phyloP scores from a whole-genome alignment of 2,888 invertebrate genomes.

The Cremastinae sp. region DNA sequence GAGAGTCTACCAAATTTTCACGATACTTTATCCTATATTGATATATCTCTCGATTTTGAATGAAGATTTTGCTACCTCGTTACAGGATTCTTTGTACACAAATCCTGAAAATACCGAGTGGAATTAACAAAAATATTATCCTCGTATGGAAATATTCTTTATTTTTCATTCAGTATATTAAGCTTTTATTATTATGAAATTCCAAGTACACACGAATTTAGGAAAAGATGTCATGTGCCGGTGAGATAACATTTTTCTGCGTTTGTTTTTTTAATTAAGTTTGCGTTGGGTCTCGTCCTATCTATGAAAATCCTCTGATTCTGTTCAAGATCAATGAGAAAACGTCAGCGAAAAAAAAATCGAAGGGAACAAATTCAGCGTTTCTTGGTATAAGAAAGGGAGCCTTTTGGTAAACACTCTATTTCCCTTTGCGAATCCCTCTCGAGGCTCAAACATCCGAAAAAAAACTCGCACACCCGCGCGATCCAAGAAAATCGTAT shows the following conservation, averaged over 20 bases:
- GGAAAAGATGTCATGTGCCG: too few species aligned
- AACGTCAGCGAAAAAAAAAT: slow-evolving; percentile 13
- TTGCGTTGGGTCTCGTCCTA: too few species aligned
- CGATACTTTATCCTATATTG: not conserved
- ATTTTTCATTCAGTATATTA: too few species aligned
- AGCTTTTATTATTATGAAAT: too few species aligned
- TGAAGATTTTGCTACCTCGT: slow-evolving; percentile 1
- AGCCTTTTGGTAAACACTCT: slow-evolving; percentile 23
- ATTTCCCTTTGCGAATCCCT: slow-evolving; percentile 32
- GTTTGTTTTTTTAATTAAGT: too few species aligned
- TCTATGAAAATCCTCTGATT: not conserved
- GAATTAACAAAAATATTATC: too few species aligned
- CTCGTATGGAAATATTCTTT: too few species aligned
- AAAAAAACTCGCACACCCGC: slow-evolving; percentile 57
- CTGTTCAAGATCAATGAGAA: not conserved
- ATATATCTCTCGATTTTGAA: not conserved
- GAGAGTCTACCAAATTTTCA: slow-evolving; percentile 12
- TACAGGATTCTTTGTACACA: not conserved
- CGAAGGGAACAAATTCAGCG: not conserved
- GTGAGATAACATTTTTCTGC: too few species aligned
- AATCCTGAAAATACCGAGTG: slow-evolving; percentile 24
- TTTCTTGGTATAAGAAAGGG: slow-evolving; percentile 14
- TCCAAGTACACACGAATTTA: too few species aligned
- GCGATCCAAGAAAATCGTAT: slow-evolving; percentile 66
- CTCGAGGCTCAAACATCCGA: slow-evolving; percentile 37